A percentile compares a stretch with the other conserved stretches of the same genome.
Evolutionary conservation across 1,140 invertebrate species (phyloP).

Genomic region (Neotoxoptera formosana): DNA sequence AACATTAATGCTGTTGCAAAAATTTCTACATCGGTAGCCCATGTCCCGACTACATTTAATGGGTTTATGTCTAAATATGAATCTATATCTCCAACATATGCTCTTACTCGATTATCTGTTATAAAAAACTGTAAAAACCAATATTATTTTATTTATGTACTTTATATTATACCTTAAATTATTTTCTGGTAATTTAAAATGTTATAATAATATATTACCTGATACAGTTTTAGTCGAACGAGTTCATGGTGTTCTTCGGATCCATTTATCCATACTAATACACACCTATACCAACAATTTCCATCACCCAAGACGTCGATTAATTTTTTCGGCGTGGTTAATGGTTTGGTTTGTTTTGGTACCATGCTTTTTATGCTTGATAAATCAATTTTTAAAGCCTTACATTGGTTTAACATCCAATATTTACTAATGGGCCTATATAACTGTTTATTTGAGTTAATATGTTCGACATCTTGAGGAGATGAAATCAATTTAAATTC

Average conservation of each 20-base stretch:
- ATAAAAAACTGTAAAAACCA: background rate
- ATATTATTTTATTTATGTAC: background rate
- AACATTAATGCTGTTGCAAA: background rate
- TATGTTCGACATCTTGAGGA: background rate
- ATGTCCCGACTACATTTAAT: background rate
- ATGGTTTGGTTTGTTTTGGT: background rate
- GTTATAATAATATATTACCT: background rate
- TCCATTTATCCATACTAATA: background rate
- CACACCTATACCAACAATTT: background rate
- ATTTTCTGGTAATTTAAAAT: background rate
- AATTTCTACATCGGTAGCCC: background rate
- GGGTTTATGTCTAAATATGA: background rate
- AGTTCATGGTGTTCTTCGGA: background rate
- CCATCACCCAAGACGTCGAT: background rate
- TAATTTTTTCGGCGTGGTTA: background rate
- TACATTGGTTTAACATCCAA: background rate
- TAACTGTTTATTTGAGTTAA: background rate
- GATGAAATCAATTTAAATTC: background rate
- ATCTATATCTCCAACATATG: background rate
- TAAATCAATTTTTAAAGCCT: too few relatives aligned
- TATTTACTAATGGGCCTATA: background rate
- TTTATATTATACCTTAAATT: background rate
- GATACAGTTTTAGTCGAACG: background rate
- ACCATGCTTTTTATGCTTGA: background rate
- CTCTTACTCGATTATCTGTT: background rate